These are phyloP conservation scores for Volucella bombylans DNA, from an alignment of 2,888 invertebrate genomes.

Conservation along the genomic window DNA sequence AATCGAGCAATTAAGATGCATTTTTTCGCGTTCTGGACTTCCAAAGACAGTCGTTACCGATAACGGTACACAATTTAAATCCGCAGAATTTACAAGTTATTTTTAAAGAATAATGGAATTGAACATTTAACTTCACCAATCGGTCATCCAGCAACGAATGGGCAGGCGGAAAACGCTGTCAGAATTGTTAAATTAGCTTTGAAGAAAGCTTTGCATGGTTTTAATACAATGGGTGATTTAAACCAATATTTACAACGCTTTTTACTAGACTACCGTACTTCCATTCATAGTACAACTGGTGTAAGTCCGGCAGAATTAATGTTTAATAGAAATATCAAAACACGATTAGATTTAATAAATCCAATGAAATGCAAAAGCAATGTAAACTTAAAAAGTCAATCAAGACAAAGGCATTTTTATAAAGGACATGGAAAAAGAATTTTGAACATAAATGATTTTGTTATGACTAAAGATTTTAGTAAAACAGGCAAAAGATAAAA, in stretches of 20 bases:
- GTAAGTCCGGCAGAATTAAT: conserved; percentile 7
- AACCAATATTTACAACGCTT: not conserved
- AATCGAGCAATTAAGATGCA: conserved; percentile 6
- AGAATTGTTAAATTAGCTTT: conserved; percentile 6
- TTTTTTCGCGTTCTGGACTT: not conserved
- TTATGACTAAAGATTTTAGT: conserved; percentile 26
- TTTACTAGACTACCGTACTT: conserved; percentile 9
- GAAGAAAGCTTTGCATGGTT: conserved; percentile 6
- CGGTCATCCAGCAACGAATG: conserved; percentile 1
- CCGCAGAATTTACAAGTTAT: not conserved
- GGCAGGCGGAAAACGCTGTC: not conserved
- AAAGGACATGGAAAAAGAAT: not conserved
- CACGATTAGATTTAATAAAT: conserved; percentile 9
- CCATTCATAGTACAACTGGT: conserved; percentile 4
- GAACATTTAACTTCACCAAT: conserved; percentile 20
- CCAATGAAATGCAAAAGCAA: conserved; percentile 5
- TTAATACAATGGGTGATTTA: not conserved
- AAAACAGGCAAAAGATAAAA: conserved; percentile 10
- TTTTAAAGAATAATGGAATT: conserved; percentile 17
- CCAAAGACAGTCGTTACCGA: conserved; percentile 3
- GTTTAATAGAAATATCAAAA: conserved; percentile 23
- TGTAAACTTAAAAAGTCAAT: conserved; percentile 9
- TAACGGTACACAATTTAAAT: conserved; percentile 2
- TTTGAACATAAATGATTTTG: conserved; percentile 2
- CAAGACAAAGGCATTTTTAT: conserved; percentile 2